Evolutionary conservation across 2,113 vertebrate genomes (phyloP), one percentile per base, ranked within the genome.

Genomic region (Monopterus albus): DNA sequence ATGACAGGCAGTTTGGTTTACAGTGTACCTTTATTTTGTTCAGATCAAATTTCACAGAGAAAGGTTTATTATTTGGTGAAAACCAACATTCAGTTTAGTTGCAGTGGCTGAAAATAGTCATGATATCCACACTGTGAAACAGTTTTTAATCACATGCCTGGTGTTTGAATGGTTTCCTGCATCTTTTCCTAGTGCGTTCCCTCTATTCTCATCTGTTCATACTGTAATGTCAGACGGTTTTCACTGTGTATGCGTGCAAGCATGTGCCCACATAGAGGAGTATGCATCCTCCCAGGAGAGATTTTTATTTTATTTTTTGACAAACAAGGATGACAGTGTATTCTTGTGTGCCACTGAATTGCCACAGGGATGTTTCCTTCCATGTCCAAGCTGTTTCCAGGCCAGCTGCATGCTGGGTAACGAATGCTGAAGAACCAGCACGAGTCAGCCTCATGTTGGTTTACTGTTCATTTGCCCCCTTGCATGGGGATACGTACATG

Each of bases 361-460:
- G 59, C 84, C 75, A 75, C 65, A 47, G 88, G 79, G 75, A 70
- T 77, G 81, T 78, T 86, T 75, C 77, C 67, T 68, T 75, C 69
- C 43, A 67, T 61, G 67, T 89, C 67, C 14, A 1, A 66, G 64
- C 67, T 49, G 38, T 73, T 80, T 56, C 70, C 4, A 7, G 17
- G 45, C 65, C 4, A 17, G 26, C 21, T 69, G 80, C 55, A 31
- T 26, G 45, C 74, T 62, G 82, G 75, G 33, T 61, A 33, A 62
- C 62, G 18, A 61, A 20, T 78, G 81, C 58, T 5, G 56, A 71
- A 78, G 79, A 86, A 60, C 64, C 63, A 26, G 43, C 60, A 73
- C 76, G 70, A 82, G n/a, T n/a, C n/a, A n/a, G n/a, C n/a, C n/a
- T n/a, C n/a, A n/a, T n/a, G n/a, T n/a, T n/a, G n/a, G n/a, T n/a